Percentiles rank a stretch among this genome's conserved stretches.
phyloP scores from a whole-genome alignment of 1,140 invertebrate species.

The Drosophila simulans region DNA sequence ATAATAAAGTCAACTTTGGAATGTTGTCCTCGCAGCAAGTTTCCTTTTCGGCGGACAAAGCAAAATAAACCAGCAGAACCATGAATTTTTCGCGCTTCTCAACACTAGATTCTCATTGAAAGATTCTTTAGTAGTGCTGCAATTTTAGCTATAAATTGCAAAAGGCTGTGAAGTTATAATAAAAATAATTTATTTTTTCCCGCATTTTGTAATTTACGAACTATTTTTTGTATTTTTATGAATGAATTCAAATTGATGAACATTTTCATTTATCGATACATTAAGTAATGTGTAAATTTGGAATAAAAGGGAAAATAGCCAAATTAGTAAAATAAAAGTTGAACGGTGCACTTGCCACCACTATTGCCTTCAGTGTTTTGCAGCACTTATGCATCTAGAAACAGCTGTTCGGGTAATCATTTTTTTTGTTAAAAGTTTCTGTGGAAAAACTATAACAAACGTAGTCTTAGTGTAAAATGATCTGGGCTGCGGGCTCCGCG shows the following conservation, averaged over 20 bases:
- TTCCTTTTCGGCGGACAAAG: slow-evolving; percentile 61
- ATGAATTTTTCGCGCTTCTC: neutral
- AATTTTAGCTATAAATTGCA: neutral
- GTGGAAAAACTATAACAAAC: slow-evolving; percentile 45
- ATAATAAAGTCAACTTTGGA: slow-evolving; percentile 14
- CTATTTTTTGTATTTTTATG: no score
- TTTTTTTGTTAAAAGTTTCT: slow-evolving; percentile 50
- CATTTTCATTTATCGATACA: no score
- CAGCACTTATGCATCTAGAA: slow-evolving; percentile 32
- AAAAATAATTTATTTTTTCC: no score
- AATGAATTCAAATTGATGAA: no score
- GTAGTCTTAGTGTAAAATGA: slow-evolving; percentile 38
- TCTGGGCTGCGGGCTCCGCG: slow-evolving; percentile 11
- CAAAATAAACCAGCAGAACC: slow-evolving; percentile 41
- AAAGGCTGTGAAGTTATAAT: neutral
- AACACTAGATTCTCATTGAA: neutral
- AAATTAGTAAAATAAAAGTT: neutral
- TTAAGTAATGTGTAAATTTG: no score
- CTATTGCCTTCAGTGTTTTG: neutral
- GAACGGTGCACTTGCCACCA: neutral
- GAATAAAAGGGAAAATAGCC: neutral
- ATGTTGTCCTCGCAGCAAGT: slow-evolving; percentile 64
- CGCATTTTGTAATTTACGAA: neutral
- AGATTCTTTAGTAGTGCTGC: neutral
- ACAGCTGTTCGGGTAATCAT: slow-evolving; percentile 59